phyloP scores from a whole-genome alignment of 2,888 invertebrate species.

The Notodonta ziczac region DNA sequence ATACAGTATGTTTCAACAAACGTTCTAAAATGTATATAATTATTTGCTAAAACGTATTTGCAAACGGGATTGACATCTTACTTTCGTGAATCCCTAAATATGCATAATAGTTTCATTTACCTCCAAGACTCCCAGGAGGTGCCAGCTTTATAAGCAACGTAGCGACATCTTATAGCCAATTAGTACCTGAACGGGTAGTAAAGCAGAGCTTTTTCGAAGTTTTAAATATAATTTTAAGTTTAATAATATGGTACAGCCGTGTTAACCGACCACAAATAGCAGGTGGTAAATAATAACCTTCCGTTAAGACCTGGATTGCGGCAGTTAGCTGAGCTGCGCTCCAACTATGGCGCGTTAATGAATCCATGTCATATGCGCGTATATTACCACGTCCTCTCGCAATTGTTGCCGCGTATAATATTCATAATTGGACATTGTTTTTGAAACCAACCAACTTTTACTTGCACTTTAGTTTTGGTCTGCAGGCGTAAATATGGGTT shows the following conservation, averaged over 20 bases:
- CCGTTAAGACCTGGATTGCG: conserved; percentile 73
- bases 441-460: not conserved
- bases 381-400: conserved; percentile 50
- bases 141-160: too few relatives aligned
- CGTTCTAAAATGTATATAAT: too few relatives aligned
- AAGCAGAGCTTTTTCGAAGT: conserved; percentile 25
- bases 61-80: too few relatives aligned
- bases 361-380: conserved; percentile 65
- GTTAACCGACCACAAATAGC: conserved; percentile 53
- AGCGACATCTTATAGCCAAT: not conserved
- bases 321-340: conserved; percentile 55
- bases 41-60: too few relatives aligned
- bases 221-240: conserved; percentile 39
- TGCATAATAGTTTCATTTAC: conserved; percentile 6
- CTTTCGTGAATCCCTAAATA: too few relatives aligned
- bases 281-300: conserved; percentile 73
- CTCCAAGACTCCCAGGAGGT: conserved; percentile 29
- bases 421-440: conserved; percentile 31
- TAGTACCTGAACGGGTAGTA: conserved; percentile 14
- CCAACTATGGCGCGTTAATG: conserved; percentile 62
- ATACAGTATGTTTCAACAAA: not conserved
- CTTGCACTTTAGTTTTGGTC: not conserved
- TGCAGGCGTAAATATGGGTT: too few relatives aligned
- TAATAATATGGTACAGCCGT: conserved; percentile 41
- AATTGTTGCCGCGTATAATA: conserved; percentile 53